Percentiles rank a stretch among this genome's conserved stretches.
Evolutionary conservation across 2,797 vertebrate species (phyloP).

Genomic region (Ammospiza maritima): DNA sequence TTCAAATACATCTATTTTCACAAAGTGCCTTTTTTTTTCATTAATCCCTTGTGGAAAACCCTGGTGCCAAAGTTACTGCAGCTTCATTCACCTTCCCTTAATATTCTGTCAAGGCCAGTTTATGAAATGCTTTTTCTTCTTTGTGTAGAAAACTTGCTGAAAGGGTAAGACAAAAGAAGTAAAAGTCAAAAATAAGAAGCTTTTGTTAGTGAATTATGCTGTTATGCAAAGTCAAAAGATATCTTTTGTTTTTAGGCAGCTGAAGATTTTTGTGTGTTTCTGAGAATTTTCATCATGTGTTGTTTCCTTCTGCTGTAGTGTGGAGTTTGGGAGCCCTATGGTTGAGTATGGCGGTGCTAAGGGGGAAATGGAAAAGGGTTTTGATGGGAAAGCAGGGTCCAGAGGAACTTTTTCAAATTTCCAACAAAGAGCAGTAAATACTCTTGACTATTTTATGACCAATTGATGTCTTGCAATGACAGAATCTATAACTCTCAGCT

Average conservation of each 20-base stretch:
- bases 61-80: background rate
- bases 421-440: background rate
- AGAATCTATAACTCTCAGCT: background rate
- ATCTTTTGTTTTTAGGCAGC: background rate
- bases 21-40: background rate
- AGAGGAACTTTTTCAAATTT: background rate
- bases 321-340: background rate
- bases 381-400: background rate
- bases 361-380: background rate
- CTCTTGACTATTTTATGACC: background rate
- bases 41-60: background rate
- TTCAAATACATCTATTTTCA: background rate
- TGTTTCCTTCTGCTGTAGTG: background rate
- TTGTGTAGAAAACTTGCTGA: background rate
- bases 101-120: background rate
- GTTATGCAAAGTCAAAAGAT: background rate
- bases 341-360: background rate
- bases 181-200: background rate
- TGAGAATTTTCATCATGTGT: background rate
- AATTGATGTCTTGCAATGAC: background rate
- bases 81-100: background rate
- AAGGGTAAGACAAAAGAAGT: background rate
- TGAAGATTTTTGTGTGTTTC: background rate
- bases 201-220: background rate
- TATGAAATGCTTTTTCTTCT: background rate